Percentiles rank a stretch among this genome's conserved stretches.
Conservation (phyloP, 2,888 invertebrate genomes). For the Phengaris arion region DNA sequence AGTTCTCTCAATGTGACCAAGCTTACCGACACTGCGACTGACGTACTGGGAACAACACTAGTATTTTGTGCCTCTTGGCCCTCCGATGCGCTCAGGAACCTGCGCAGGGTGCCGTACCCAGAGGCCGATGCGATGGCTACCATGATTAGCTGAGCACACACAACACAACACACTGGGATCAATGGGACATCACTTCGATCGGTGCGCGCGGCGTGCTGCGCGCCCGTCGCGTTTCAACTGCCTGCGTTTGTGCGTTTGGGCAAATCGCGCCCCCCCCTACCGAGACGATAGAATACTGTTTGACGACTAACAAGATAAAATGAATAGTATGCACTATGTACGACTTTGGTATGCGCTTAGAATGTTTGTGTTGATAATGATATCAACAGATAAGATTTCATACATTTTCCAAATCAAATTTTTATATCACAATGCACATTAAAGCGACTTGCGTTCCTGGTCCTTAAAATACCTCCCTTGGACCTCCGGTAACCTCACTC, state of each 20-base stretch:
- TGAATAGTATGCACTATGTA: constrained; percentile 46
- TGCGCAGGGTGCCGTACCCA: constrained; percentile 75
- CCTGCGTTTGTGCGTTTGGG: constrained; percentile 41
- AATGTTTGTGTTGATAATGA: constrained; percentile 14
- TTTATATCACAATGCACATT: neutral
- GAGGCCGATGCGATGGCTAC: constrained; percentile 75
- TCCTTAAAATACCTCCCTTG: too few species aligned
- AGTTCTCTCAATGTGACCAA: constrained; percentile 35
- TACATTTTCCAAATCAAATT: neutral
- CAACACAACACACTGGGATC: constrained; percentile 57
- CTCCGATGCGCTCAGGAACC: constrained; percentile 72
- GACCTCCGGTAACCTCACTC: too few species aligned
- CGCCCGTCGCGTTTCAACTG: constrained; percentile 65
- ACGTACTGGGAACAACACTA: constrained; percentile 61
- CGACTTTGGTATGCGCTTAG: constrained; percentile 28
- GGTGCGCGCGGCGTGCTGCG: constrained; percentile 62
- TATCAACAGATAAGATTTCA: constrained; percentile 10
- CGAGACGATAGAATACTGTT: constrained; percentile 45
- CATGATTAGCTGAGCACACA: constrained; percentile 53
- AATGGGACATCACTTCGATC: constrained; percentile 66
- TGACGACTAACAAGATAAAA: constrained; percentile 54
- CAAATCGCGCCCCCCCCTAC: constrained; percentile 52
- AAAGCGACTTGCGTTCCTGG: neutral
- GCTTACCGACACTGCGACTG: constrained; percentile 74
- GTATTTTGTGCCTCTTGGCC: constrained; percentile 57